Base-by-base conservation (phyloP, 2,797 vertebrate genomes). In the Xiphorhynchus erythropygius region DNA sequence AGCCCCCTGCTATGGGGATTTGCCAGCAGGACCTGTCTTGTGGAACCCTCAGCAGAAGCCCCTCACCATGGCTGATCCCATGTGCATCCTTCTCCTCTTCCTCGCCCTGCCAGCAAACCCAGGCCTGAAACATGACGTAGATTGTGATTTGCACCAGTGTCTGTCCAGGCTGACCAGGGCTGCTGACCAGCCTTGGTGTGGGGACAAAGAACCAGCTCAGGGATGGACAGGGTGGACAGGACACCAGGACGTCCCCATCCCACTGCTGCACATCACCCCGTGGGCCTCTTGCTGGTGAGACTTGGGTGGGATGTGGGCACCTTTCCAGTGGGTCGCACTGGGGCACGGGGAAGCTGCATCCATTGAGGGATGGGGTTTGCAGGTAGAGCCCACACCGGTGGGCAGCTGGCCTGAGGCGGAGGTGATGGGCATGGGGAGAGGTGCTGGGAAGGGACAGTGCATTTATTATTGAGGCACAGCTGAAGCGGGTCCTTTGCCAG, bases 401-500 rank as follows among this genome's bases (percentile, higher is more conserved):
- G 63, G 69, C 77, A 78, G 76, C 63, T 33, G 84, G 46, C 35
- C 65, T 16, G 55, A 55, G 80, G 46, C 0, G 1, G 67, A 69
- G 75, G 82, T 74, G 87, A 60, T 9, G 81, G 85, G 81, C 91
- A 90, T 62, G 59, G 53, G 47, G 49, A 76, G 71, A 84, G 46
- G 74, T 86, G 52, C 84, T 52, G 83, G 65, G 81, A 76, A 91
- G 91, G 92, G 96, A 94, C 92, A 94, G 94, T n/a, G 68, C 1
- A 3, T 87, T 96, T 89, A 76, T 95, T 95, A 93, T 92, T 5
- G 18, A 94, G 92, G 87, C 47, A 4, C 96, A 94, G 95, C 94
- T 95, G 94, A 96, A 93, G 85, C 91, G 3, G 87, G 80, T 80
- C 32, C 83, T 78, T 80, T 94, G 94, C 94, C 97, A 95, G 88